Base-by-base conservation (phyloP, 2,113 vertebrate genomes). In the Callithrix jacchus region DNA sequence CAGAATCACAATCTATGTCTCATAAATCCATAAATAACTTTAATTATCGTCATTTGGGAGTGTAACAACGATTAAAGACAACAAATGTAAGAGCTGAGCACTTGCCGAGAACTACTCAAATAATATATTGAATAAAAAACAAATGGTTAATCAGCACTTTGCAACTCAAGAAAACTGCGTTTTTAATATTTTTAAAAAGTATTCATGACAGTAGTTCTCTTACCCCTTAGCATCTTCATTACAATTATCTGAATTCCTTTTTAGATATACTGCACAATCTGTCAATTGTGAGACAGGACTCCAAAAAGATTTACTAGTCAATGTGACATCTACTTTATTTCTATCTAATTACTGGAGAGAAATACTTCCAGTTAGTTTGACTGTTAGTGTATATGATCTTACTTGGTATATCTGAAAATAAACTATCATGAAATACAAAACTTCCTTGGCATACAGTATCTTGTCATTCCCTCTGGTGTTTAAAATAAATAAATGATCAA, bases 21-120 rank as follows among this genome's bases (percentile, higher is more conserved):
- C 37, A 87, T 54, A 87, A 83, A 66, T 77, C 68, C 81, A 71
- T 64, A 71, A 87, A 68, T 76, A 89, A 86, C 21, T 94, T 88
- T 92, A 89, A 73, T 83, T 87, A 73, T 14, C 73, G 12, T 42
- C 27, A 73, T 79, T 84, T 47, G 30, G 8, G 35, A n/a, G 2
- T 82, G 1, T 87, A 58, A 96, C 61, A 87, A 73, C 10, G 47
- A 92, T 35, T 82, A 66, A 96, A 87, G 42, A 82, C 4, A 82
- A 18, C 40, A 81, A 89, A 61, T 91, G 5, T n/a, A 94, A 92
- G 64, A 89, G 25, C 21, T 49, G n/a, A 81, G 45, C 73, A 64
- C 6, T 85, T 45, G 54, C 25, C 56, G 35, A 92, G 30, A 17
- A 66, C 52, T 54, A 66, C 64, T 64, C 30, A 93, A 74, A 89